Percentiles rank a stretch among this genome's conserved stretches.
Conservation (phyloP, 2,888 invertebrate genomes). For the Dasypogon diadema region DNA sequence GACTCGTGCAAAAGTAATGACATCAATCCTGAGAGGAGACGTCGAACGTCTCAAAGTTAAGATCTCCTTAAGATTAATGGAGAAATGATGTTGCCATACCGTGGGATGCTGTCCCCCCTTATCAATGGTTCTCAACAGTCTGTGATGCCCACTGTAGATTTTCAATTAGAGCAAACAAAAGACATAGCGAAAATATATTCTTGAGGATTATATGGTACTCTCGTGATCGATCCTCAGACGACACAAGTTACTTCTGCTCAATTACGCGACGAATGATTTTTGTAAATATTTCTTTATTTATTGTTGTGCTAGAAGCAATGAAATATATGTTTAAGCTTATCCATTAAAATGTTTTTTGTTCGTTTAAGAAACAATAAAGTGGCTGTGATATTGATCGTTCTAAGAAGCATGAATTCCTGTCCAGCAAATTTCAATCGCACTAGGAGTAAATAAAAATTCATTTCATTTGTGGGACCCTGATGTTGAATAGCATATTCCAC, state of each 20-base stretch:
- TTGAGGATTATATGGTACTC: too few species aligned
- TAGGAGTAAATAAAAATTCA: too few species aligned
- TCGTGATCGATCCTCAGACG: not conserved
- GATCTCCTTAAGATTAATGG: not conserved
- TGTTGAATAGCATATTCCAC: too few species aligned
- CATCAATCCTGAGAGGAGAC: not conserved
- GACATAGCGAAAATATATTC: not conserved
- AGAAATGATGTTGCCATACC: not conserved
- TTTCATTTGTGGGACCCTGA: too few species aligned
- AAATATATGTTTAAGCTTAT: slow-evolving; percentile 35
- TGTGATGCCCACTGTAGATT: slow-evolving; percentile 20
- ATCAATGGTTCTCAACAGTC: slow-evolving; percentile 4
- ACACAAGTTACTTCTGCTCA: slow-evolving; percentile 34
- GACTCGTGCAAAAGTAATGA: slow-evolving; percentile 27
- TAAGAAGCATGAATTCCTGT: too few species aligned
- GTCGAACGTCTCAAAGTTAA: slow-evolving; percentile 40
- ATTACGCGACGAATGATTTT: slow-evolving; percentile 26
- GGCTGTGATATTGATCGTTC: too few species aligned
- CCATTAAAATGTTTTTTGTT: not conserved
- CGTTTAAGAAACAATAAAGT: not conserved
- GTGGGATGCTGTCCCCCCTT: too few species aligned
- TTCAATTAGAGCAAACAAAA: not conserved
- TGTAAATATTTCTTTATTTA: slow-evolving; percentile 16
- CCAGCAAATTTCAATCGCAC: too few species aligned
- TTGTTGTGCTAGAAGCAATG: slow-evolving; percentile 23